phyloP scores from a whole-genome alignment of 1,140 invertebrate genomes.

The Antheraea mylitta region DNA sequence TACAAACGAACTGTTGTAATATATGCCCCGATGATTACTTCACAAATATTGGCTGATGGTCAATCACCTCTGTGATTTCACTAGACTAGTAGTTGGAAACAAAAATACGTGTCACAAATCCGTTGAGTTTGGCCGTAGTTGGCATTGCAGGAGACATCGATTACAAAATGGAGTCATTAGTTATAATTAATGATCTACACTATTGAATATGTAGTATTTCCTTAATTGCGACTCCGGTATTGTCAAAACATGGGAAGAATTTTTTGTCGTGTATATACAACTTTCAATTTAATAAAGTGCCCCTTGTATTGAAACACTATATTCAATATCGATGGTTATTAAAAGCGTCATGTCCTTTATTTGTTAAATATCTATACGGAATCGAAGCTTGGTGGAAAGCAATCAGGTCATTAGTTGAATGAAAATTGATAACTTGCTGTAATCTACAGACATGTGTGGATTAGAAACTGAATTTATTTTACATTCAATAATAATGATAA shows the following conservation, averaged over 20 bases:
- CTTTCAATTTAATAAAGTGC: too few species aligned
- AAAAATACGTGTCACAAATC: not conserved
- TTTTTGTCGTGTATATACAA: too few species aligned
- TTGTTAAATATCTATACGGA: constrained; percentile 36
- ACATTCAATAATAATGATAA: too few species aligned
- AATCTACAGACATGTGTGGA: too few species aligned
- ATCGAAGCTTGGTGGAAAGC: not conserved
- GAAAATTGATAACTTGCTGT: not conserved
- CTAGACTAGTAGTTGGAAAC: not conserved
- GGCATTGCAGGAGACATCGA: too few species aligned
- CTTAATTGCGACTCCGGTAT: too few species aligned
- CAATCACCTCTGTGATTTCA: not conserved
- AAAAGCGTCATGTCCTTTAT: constrained; percentile 36
- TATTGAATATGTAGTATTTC: not conserved
- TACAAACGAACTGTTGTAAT: constrained; percentile 34
- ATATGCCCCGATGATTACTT: constrained; percentile 37
- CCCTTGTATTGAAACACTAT: too few species aligned
- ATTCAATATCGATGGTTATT: constrained; percentile 24
- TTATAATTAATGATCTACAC: not conserved
- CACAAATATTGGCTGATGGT: constrained; percentile 54
- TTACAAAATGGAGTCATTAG: not conserved
- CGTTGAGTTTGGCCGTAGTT: too few species aligned
- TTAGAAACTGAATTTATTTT: too few species aligned
- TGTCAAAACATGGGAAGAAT: too few species aligned
- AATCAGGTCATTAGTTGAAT: not conserved